phyloP scores from a whole-genome alignment of 2,113 vertebrate genomes.

The Raja brachyura region DNA sequence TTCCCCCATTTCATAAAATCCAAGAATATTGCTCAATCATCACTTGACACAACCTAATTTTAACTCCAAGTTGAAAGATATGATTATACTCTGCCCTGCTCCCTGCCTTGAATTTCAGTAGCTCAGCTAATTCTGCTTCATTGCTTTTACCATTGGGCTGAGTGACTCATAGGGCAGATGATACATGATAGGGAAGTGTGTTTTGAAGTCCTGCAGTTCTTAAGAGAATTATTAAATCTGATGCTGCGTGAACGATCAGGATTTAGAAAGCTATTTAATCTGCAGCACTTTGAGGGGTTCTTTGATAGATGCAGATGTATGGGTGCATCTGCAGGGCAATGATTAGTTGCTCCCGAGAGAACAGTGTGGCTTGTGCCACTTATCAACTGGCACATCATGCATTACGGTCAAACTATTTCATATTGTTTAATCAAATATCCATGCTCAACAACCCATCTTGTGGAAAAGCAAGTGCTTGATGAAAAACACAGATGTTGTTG shows the following conservation, averaged over 20 bases:
- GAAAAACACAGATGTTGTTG: background rate
- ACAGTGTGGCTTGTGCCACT: background rate
- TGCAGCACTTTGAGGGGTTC: background rate
- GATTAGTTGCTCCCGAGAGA: background rate
- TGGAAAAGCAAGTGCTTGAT: background rate
- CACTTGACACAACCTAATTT: background rate
- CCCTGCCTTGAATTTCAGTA: background rate
- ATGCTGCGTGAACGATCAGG: background rate
- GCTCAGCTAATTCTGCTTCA: background rate
- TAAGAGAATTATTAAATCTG: background rate
- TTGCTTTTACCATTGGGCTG: background rate
- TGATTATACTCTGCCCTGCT: background rate
- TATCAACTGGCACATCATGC: background rate
- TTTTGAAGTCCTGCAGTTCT: background rate
- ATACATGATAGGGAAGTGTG: background rate
- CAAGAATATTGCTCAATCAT: background rate
- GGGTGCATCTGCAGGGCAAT: background rate
- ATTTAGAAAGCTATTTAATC: background rate
- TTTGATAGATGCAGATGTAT: background rate
- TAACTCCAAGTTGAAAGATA: background rate
- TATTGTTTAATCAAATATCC: background rate
- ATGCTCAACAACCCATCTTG: background rate
- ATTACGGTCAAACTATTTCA: background rate
- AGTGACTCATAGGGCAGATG: background rate
- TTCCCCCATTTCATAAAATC: background rate